A percentile compares a stretch with the other conserved stretches of the same genome.
Evolutionary conservation across 2,113 vertebrate genomes (phyloP).

Genomic region (Chunga burmeisteri): DNA sequence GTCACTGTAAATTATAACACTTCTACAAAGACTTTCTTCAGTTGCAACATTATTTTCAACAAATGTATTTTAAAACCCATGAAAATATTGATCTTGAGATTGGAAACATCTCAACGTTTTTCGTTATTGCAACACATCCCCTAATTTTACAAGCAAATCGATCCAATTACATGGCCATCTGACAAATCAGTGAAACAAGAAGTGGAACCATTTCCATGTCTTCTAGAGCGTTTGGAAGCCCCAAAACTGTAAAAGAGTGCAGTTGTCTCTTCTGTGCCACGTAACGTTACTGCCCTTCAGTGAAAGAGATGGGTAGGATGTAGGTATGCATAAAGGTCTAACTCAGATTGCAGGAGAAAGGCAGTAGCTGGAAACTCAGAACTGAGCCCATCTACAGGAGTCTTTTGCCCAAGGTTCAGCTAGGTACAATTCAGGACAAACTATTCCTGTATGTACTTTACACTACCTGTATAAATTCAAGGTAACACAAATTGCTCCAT

Average conservation of each 20-base stretch:
- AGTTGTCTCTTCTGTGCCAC: not conserved
- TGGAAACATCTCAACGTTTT: not conserved
- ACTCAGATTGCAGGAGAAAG: not conserved
- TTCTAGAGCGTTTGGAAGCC: not conserved
- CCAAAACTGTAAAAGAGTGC: not conserved
- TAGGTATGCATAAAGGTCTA: not conserved
- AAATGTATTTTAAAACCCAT: not conserved
- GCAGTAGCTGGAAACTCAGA: not conserved
- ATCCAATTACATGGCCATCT: not conserved
- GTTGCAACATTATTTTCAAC: not conserved
- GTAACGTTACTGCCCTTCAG: accelerated
- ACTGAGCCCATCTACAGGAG: not conserved
- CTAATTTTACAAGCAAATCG: not conserved
- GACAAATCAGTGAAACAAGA: not conserved
- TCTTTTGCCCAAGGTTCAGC: not conserved
- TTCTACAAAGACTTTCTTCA: not conserved
- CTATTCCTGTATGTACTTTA: not conserved
- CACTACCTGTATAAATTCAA: not conserved
- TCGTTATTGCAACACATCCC: not conserved
- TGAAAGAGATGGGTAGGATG: not conserved
- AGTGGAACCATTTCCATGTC: not conserved
- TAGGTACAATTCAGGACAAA: not conserved
- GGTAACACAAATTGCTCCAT: not conserved
- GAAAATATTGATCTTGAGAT: not conserved
- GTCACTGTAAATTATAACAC: not conserved